These are phyloP conservation scores for Psittacula cyanocephala DNA, from an alignment of 2,113 vertebrate genomes.

Conservation along the genomic window DNA sequence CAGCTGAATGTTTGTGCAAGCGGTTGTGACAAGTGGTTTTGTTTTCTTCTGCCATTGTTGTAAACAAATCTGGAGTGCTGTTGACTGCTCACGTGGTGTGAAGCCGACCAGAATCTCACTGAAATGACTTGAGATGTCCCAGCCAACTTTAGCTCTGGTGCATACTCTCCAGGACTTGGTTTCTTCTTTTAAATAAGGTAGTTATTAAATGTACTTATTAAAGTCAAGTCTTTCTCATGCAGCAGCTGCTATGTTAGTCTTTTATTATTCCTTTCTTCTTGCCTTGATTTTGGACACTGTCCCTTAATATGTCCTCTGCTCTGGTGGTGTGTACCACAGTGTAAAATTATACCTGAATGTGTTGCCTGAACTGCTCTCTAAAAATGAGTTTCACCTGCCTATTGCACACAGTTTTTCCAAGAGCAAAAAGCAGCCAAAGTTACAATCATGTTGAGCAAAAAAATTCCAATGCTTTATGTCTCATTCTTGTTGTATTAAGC, in stretches of 20 bases:
- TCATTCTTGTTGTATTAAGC: background rate
- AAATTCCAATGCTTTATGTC: background rate
- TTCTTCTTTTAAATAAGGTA: too few species aligned
- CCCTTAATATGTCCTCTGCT: background rate
- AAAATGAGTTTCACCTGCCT: background rate
- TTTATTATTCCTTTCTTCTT: background rate
- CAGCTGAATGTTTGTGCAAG: background rate
- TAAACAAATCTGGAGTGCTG: background rate
- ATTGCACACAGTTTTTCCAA: background rate
- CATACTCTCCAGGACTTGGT: background rate
- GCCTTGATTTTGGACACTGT: background rate
- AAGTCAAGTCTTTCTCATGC: background rate
- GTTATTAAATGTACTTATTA: background rate
- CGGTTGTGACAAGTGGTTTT: fast-evolving
- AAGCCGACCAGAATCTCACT: background rate
- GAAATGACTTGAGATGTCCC: background rate
- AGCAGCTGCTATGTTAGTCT: background rate
- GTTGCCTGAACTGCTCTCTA: background rate
- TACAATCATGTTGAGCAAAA: background rate
- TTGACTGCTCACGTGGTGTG: fast-evolving
- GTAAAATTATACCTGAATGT: background rate
- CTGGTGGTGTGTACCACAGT: background rate
- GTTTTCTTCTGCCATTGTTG: background rate
- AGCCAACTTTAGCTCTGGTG: background rate
- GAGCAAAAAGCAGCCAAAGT: background rate